These are phyloP conservation scores for Atta texana DNA, from an alignment of 1,140 invertebrate genomes.

Conservation along the genomic window DNA sequence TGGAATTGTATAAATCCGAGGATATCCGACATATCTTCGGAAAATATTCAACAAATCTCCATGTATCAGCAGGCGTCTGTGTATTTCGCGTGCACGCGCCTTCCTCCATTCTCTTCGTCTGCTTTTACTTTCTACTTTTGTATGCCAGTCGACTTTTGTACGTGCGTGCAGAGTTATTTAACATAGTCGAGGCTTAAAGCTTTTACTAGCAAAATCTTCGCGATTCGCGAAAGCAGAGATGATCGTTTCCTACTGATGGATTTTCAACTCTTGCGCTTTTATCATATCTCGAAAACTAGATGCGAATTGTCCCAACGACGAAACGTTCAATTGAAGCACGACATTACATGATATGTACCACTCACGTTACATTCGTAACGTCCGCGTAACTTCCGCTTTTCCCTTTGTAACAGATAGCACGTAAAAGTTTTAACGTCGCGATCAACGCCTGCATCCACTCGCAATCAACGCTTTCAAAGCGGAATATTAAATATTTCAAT, in stretches of 20 bases:
- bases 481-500: slow-evolving; percentile 58
- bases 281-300: slow-evolving; percentile 51
- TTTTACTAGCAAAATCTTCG: slow-evolving; percentile 53
- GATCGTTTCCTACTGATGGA: slow-evolving; percentile 64
- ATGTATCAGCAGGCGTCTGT: slow-evolving; percentile 10
- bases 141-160: slow-evolving; percentile 23
- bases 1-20: slow-evolving; percentile 54
- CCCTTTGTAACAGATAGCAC: slow-evolving; percentile 17
- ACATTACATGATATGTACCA: slow-evolving; percentile 44
- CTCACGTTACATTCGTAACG: background rate
- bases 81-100: background rate
- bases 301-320: slow-evolving; percentile 54
- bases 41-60: slow-evolving; percentile 57
- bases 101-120: background rate
- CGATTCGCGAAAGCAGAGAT: slow-evolving; percentile 47
- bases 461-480: slow-evolving; percentile 23
- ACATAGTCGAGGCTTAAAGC: slow-evolving; percentile 50
- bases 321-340: slow-evolving; percentile 47
- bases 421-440: slow-evolving; percentile 44
- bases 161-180: slow-evolving; percentile 45
- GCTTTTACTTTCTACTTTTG: slow-evolving; percentile 57
- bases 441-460: slow-evolving; percentile 15
- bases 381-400: background rate
- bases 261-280: slow-evolving; percentile 62
- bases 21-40: slow-evolving; percentile 40